Evolutionary conservation across 2,113 vertebrate species (phyloP), one percentile per base, ranked within the genome.

Genomic region (Ophthalmolycus amberensis): DNA sequence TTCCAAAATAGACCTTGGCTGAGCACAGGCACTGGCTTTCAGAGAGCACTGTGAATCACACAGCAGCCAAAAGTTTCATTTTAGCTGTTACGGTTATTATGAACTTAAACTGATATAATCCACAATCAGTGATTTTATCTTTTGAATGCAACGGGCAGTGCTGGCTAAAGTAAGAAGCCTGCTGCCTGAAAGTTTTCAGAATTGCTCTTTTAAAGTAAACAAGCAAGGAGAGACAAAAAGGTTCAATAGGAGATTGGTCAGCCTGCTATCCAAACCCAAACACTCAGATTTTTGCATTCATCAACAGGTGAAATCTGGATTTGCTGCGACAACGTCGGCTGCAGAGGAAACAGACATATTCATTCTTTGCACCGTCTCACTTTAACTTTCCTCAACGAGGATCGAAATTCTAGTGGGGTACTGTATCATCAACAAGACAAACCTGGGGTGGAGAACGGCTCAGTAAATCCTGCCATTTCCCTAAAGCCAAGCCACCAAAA

Each of bases 401-500:
- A 75, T 74, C 16, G 29, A 56, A 79, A 85, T 77, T 66, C 68
- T 64, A 58, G 25, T 6, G 66, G 54, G 60, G 42, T 48, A 25
- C 54, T 25, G 54, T 12, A 65, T 59, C 72, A 73, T 68, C 46
- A 80, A 70, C 83, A 73, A 73, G 40, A 63, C 67, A 38, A 75
- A 77, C 79, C 60, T 67, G 69, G 12, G 58, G 79, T 46, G 18
- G 8, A 72, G 80, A 82, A 75, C 1, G 11, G 5, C 60, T 68
- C 69, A 68, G 40, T 82, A 85, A 83, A 79, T 80, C 70, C 69
- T 78, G 6, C 29, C 25, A 72, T 84, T 85, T 80, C 60, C 80
- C 76, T 74, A 60, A 75, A 89, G 87, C 71, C 54, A 60, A 67
- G 71, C 27, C 46, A 76, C 40, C 50, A 73, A 84, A 86, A 89